Conservation (phyloP, 2,113 vertebrate genomes). For the Scytalopus superciliaris region DNA sequence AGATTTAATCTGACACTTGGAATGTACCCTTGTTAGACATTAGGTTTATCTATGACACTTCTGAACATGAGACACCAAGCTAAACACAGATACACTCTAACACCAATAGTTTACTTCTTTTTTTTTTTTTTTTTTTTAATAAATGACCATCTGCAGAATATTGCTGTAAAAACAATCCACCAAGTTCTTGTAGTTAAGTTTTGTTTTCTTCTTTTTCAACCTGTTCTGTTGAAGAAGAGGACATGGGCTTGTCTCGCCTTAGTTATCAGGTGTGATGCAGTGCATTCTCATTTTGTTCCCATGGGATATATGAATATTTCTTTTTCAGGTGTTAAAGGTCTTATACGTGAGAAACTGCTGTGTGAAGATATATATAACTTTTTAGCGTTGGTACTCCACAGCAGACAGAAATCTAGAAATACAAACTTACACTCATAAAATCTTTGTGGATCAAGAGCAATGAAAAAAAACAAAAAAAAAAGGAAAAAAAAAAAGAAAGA, state of each 20-base stretch:
- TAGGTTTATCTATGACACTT: slow-evolving; percentile 28
- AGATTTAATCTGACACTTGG: slow-evolving; percentile 8
- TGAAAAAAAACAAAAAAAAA: accelerated
- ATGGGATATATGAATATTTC: not conserved
- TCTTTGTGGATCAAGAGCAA: not conserved
- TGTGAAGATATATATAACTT: not conserved
- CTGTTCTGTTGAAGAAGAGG: not conserved
- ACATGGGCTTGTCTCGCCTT: not conserved
- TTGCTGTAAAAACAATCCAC: not conserved
- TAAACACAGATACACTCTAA: not conserved
- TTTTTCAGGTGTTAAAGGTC: not conserved
- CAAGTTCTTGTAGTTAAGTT: not conserved
- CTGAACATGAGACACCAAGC: not conserved
- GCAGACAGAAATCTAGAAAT: not conserved
- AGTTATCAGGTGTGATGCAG: not conserved
- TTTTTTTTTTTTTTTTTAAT: not conserved
- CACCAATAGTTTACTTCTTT: not conserved
- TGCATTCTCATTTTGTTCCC: not conserved
- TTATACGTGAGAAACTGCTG: not conserved
- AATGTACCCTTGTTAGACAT: not conserved
- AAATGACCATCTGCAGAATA: not conserved
- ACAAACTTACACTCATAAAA: not conserved
- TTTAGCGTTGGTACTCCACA: not conserved
- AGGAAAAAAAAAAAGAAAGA: not conserved
- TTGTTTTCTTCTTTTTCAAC: not conserved